Percentiles rank a stretch among this genome's conserved stretches.
phyloP scores from a whole-genome alignment of 2,797 vertebrate species.

The Bovichtus variegatus region DNA sequence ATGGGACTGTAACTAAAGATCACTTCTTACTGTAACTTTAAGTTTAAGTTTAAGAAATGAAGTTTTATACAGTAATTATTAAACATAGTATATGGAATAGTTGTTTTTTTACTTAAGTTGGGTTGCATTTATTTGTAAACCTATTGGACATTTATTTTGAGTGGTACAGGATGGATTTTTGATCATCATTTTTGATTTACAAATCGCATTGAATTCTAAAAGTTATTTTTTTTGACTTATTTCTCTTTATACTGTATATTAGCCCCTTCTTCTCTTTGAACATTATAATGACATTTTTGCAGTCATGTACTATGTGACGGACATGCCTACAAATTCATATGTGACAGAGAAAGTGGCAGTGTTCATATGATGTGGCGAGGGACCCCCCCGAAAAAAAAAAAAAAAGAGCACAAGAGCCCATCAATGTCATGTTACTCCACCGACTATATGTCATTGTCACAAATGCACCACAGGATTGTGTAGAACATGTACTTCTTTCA shows the following conservation, averaged over 20 bases:
- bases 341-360: slow-evolving; percentile 1
- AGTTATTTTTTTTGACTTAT: too few relatives aligned
- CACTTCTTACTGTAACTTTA: background rate
- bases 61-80: too few relatives aligned
- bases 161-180: too few relatives aligned
- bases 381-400: background rate
- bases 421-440: slow-evolving; percentile 44
- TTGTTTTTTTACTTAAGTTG: too few relatives aligned
- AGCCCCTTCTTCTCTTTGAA: background rate
- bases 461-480: slow-evolving; percentile 46
- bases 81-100: too few relatives aligned
- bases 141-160: too few relatives aligned
- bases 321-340: slow-evolving; percentile 3
- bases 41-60: too few relatives aligned
- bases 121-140: too few relatives aligned
- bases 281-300: background rate
- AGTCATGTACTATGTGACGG: background rate
- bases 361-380: background rate
- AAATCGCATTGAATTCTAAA: too few relatives aligned
- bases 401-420: slow-evolving; percentile 14
- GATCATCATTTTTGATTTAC: too few relatives aligned
- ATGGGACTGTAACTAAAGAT: background rate
- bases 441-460: slow-evolving; percentile 54
- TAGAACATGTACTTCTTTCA: slow-evolving; percentile 47
- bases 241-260: background rate